Evolutionary conservation across 2,113 vertebrate genomes (phyloP).

Genomic region (Heptranchias perlo): DNA sequence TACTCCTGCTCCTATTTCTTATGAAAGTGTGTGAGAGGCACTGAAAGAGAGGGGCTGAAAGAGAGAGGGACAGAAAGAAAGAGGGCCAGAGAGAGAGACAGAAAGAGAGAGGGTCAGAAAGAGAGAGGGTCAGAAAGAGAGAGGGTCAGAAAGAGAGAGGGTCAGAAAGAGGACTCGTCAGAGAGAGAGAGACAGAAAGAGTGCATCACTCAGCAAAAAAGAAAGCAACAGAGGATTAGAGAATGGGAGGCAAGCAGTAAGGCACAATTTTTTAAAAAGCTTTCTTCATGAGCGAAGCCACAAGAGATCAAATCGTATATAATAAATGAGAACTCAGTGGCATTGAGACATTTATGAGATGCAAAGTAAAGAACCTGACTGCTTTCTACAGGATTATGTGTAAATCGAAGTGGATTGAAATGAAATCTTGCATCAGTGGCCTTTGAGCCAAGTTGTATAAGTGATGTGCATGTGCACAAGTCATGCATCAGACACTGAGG

Average conservation of each 20-base stretch:
- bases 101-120: neutral
- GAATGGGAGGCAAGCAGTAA: neutral
- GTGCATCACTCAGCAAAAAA: neutral
- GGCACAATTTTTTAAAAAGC: neutral
- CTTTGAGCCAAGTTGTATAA: neutral
- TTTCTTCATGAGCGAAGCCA: neutral
- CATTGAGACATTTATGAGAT: constrained; percentile 1
- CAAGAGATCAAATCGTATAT: neutral
- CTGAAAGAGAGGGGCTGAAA: neutral
- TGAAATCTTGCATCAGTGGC: neutral
- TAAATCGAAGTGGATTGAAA: neutral
- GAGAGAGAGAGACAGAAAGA: neutral
- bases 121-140: no score
- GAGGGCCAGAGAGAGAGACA: neutral
- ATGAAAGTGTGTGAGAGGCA: neutral
- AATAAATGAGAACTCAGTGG: neutral
- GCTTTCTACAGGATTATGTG: neutral
- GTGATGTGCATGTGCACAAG: neutral
- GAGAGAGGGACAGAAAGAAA: no score
- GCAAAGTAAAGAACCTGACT: neutral
- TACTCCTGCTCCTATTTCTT: no score
- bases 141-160: neutral
- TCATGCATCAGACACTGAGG: neutral
- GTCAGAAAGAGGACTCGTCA: neutral
- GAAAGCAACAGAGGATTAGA: neutral